Percentiles rank a stretch among this genome's conserved stretches.
phyloP scores from a whole-genome alignment of 53 echinoderm and acorn worm genomes.

The Echinarachnius parma region DNA sequence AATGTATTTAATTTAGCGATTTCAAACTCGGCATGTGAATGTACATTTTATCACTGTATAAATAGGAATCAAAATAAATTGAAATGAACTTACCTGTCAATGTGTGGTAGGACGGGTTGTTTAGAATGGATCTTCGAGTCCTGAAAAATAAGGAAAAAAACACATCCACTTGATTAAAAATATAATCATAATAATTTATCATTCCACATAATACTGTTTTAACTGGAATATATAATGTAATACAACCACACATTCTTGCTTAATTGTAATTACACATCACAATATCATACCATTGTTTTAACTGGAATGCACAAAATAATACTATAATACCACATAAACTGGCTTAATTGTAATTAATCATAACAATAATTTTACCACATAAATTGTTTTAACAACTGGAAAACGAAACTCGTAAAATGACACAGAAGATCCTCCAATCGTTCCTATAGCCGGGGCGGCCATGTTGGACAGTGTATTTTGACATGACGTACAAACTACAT shows the following conservation, averaged over 20 bases:
- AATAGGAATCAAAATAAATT: not conserved
- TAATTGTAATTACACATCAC: too few species aligned
- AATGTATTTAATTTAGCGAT: too few species aligned
- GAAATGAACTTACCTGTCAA: constrained; percentile 32
- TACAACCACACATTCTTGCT: too few species aligned
- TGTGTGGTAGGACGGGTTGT: constrained; percentile 13
- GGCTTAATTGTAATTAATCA: too few species aligned
- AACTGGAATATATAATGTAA: too few species aligned
- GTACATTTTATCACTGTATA: not conserved
- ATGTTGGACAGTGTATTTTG: too few species aligned
- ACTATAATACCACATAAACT: not conserved
- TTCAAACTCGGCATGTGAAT: not conserved
- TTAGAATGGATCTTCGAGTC: not conserved
- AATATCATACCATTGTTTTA: constrained; percentile 26
- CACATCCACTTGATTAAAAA: too few species aligned
- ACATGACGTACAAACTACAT: too few species aligned
- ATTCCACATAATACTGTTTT: too few species aligned
- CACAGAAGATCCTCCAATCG: not conserved
- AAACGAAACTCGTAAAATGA: constrained; percentile 31
- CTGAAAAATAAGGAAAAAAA: too few species aligned
- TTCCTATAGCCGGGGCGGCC: constrained; percentile 12
- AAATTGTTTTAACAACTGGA: constrained; percentile 17
- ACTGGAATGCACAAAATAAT: too few species aligned
- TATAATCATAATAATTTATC: too few species aligned
- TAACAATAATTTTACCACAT: constrained; percentile 12